These are phyloP conservation scores for Harpagifer antarcticus DNA, from an alignment of 2,797 vertebrate species.

Conservation along the genomic window DNA sequence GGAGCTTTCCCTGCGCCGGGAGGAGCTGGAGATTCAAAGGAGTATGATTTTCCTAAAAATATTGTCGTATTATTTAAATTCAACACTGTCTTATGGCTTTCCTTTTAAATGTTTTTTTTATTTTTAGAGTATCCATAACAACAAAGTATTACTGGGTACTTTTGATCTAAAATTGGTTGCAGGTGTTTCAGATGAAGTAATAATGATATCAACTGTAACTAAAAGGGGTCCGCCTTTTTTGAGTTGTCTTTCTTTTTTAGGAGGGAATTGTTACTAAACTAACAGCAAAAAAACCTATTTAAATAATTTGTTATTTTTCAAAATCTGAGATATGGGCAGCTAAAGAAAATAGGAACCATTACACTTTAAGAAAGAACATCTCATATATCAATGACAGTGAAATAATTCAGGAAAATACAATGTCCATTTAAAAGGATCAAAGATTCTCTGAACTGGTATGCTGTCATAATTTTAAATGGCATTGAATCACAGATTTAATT, in stretches of 20 bases:
- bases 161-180: background rate
- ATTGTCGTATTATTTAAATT: background rate
- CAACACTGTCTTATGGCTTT: background rate
- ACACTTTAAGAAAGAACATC: background rate
- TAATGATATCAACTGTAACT: background rate
- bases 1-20: constrained; percentile 83
- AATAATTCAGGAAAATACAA: background rate
- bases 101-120: background rate
- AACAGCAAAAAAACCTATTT: background rate
- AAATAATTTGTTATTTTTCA: no score
- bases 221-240: background rate
- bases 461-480: background rate
- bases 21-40: constrained; percentile 87
- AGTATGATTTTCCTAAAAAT: constrained; percentile 59
- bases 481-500: background rate
- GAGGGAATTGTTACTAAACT: background rate
- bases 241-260: background rate
- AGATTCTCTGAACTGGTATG: background rate
- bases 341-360: background rate
- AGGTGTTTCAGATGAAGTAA: background rate
- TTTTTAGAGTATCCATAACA: background rate
- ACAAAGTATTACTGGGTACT: background rate
- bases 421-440: background rate
- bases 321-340: background rate
- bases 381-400: background rate